These are phyloP conservation scores for Pseudoatta argentina DNA, from an alignment of 1,140 invertebrate species.

Conservation along the genomic window DNA sequence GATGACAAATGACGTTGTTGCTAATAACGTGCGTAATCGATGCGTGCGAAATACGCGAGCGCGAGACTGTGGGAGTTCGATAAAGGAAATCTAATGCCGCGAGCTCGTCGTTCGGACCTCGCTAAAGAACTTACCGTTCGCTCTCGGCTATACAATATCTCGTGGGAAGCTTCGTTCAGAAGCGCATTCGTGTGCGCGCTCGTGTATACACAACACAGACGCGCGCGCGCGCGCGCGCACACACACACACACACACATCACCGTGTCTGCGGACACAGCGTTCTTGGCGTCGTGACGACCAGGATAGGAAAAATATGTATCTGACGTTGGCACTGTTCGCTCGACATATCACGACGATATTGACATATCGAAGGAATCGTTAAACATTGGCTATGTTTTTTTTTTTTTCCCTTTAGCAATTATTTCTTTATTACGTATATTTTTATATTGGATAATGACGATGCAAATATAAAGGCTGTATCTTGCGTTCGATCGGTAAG, in stretches of 20 bases:
- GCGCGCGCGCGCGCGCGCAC: too few relatives aligned
- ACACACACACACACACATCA: constrained; percentile 11
- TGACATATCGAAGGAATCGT: constrained; percentile 34
- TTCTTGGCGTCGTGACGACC: constrained; percentile 61
- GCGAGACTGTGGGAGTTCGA: constrained; percentile 66
- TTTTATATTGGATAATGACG: background rate
- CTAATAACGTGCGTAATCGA: constrained; percentile 59
- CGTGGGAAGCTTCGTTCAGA: constrained; percentile 69
- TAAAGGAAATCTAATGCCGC: constrained; percentile 70
- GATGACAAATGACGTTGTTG: background rate
- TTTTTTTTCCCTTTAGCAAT: background rate
- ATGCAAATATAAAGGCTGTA: background rate
- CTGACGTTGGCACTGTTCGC: constrained; percentile 68
- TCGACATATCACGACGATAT: constrained; percentile 32
- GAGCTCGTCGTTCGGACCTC: constrained; percentile 49
- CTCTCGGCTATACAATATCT: constrained; percentile 73
- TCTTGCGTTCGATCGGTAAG: background rate
- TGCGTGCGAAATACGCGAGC: constrained; percentile 51
- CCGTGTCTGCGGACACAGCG: constrained; percentile 59
- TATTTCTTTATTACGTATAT: background rate
- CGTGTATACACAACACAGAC: background rate
- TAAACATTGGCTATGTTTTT: background rate
- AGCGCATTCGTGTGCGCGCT: constrained; percentile 11
- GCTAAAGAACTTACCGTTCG: constrained; percentile 56
- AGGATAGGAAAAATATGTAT: constrained; percentile 58